These are phyloP conservation scores for Sebastes vulpes DNA, from an alignment of 2,797 vertebrate species.

Conservation along the genomic window DNA sequence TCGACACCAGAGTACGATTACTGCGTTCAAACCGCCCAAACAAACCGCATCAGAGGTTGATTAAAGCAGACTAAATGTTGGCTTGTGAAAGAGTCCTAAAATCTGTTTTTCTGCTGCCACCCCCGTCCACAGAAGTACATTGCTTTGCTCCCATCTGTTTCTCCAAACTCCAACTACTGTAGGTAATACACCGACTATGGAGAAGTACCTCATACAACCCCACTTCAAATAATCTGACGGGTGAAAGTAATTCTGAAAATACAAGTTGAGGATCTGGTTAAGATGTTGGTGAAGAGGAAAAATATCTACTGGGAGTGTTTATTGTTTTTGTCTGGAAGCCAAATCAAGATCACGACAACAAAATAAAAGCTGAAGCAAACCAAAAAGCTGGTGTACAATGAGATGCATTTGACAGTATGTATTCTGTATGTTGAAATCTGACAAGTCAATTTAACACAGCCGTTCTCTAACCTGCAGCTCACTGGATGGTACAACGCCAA, in stretches of 20 bases:
- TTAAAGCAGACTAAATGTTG: no score
- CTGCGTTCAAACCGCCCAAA: no score
- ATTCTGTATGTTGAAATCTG: constrained; percentile 81
- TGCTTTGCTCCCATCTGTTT: no score
- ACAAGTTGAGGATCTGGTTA: not conserved
- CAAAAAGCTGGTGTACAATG: constrained; percentile 58
- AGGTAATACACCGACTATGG: no score
- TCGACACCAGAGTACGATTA: no score
- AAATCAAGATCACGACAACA: constrained; percentile 25
- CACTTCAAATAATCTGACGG: not conserved
- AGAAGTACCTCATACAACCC: not conserved
- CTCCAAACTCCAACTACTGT: no score
- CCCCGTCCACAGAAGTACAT: no score
- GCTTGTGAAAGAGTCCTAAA: no score
- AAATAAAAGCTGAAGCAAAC: constrained; percentile 54
- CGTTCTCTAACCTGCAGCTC: constrained; percentile 46
- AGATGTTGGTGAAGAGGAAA: not conserved
- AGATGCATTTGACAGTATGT: constrained; percentile 70
- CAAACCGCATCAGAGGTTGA: no score
- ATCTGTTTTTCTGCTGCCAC: no score
- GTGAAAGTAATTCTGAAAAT: not conserved
- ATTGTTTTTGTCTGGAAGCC: not conserved
- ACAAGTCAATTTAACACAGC: constrained; percentile 11
- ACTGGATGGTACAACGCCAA: not conserved
- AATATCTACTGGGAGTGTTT: not conserved